Evolutionary conservation across 1,140 invertebrate genomes (phyloP).

Genomic region (Nebria ingens): DNA sequence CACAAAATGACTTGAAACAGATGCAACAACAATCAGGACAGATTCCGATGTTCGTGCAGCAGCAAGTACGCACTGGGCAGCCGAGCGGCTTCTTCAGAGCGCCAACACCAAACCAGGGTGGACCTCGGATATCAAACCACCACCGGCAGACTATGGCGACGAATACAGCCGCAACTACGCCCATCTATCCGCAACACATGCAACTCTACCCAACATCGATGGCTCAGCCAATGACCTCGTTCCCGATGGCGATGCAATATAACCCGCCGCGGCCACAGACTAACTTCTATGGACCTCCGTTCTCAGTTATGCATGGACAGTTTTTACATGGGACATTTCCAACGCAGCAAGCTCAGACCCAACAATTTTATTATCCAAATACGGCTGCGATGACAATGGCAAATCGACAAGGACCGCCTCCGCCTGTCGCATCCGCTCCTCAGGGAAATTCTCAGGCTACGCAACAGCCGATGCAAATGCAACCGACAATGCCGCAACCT

Average conservation of each 20-base stretch:
- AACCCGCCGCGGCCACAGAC: slow-evolving; percentile 13
- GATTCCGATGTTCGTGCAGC: slow-evolving; percentile 14
- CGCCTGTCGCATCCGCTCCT: not conserved
- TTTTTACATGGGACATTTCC: not conserved
- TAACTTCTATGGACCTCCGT: not conserved
- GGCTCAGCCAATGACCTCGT: slow-evolving; percentile 6
- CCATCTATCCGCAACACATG: slow-evolving; percentile 10
- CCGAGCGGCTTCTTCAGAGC: slow-evolving; percentile 16
- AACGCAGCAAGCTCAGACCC: not conserved
- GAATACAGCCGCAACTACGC: not conserved
- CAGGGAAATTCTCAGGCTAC: not conserved
- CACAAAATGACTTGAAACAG: slow-evolving; percentile 30
- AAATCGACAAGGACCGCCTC: not conserved
- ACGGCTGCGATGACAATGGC: not conserved
- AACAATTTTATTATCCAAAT: slow-evolving; percentile 1
- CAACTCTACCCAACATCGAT: slow-evolving; percentile 9
- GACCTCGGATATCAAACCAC: slow-evolving; percentile 27
- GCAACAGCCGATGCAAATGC: slow-evolving; percentile 7
- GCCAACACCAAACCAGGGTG: slow-evolving; percentile 23
- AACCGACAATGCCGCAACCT: slow-evolving; percentile 17
- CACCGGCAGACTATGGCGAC: slow-evolving; percentile 18
- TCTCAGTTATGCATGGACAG: not conserved
- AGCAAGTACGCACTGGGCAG: slow-evolving; percentile 15
- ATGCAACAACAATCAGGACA: slow-evolving; percentile 19
- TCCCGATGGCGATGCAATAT: slow-evolving; percentile 14